Percentiles rank a stretch among this genome's conserved stretches.
Conservation (phyloP, 2,888 invertebrate species). For the Idaea aversata region DNA sequence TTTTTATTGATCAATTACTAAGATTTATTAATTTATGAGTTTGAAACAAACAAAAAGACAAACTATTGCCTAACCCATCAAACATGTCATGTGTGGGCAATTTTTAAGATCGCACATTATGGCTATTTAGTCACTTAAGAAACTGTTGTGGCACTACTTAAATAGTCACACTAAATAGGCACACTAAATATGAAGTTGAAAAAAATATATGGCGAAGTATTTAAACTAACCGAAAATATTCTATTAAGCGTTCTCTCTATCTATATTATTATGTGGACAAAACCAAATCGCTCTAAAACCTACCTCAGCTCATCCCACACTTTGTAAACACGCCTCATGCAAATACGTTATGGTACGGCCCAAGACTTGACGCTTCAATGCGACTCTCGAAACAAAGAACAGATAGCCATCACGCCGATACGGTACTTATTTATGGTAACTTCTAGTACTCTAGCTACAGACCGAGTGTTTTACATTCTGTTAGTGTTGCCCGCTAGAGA, state of each 20-base stretch:
- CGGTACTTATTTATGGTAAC: slow-evolving; percentile 8
- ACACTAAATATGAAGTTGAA: no score
- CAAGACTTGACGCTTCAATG: slow-evolving; percentile 6
- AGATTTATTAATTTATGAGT: no score
- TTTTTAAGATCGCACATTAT: no score
- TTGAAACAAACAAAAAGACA: no score
- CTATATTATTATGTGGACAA: background rate
- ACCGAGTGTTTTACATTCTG: background rate
- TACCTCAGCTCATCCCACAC: background rate
- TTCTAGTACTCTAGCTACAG: background rate
- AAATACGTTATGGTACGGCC: background rate
- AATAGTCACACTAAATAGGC: no score
- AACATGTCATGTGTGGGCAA: no score
- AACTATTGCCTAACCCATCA: no score
- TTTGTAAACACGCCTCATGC: background rate
- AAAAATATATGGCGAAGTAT: no score
- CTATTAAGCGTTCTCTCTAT: background rate
- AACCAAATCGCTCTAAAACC: background rate
- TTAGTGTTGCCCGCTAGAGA: background rate
- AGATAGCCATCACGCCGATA: slow-evolving; percentile 11
- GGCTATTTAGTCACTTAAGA: no score
- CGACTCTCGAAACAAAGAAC: slow-evolving; percentile 8
- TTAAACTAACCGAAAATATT: background rate
- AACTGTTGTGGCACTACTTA: no score
- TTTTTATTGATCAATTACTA: no score